Conservation (phyloP, 2,113 vertebrate genomes). For the Plotosus lineatus region DNA sequence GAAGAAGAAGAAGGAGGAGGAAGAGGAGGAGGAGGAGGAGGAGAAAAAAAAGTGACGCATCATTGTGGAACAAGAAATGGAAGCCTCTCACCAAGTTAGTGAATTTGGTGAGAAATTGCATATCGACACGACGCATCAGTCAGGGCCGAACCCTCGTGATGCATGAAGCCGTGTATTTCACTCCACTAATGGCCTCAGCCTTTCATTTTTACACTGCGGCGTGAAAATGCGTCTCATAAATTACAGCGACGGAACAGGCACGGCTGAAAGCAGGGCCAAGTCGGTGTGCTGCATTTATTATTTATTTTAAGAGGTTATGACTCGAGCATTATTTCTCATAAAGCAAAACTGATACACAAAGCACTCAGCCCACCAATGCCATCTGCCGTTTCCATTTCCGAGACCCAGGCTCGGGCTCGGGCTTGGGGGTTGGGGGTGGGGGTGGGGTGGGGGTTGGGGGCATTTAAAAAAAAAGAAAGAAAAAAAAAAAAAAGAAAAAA, state of each 20-base stretch:
- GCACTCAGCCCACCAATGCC: constrained; percentile 35
- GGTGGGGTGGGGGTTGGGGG: too few species aligned
- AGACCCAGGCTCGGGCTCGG: background rate
- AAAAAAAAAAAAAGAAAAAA: background rate
- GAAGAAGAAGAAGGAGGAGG: background rate
- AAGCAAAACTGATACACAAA: constrained; percentile 8
- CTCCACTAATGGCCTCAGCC: constrained; percentile 1
- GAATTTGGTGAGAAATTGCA: background rate
- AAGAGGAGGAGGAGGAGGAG: background rate
- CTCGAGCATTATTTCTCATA: constrained; percentile 6
- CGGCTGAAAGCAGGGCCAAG: constrained; percentile 23
- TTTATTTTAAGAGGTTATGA: constrained; percentile 17
- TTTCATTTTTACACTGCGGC: constrained; percentile 7
- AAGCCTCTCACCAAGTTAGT: constrained; percentile 7
- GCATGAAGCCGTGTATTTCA: constrained; percentile 16
- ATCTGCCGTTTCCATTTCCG: constrained; percentile 30
- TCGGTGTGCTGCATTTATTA: constrained; percentile 6
- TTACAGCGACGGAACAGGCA: background rate
- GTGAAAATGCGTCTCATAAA: constrained; percentile 12
- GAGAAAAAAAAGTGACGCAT: background rate
- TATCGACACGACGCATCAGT: background rate
- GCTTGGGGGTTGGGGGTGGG: too few species aligned
- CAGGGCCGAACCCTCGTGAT: background rate
- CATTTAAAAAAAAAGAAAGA: background rate
- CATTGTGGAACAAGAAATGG: constrained; percentile 19